Evolutionary conservation across 2,888 invertebrate species (phyloP).

Genomic region (Anodontia alba): DNA sequence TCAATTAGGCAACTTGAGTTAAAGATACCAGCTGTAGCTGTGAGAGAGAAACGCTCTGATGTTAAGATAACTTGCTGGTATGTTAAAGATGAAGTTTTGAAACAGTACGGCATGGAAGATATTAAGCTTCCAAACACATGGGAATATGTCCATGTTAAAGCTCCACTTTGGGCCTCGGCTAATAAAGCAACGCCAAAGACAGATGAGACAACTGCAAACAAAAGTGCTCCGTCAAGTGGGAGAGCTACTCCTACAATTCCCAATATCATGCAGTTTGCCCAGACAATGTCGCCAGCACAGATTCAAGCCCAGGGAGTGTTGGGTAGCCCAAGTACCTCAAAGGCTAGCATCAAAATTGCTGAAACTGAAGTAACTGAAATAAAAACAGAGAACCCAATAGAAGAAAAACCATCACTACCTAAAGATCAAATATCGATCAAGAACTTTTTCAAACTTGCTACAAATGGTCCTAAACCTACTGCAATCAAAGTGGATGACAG

Average conservation of each 20-base stretch:
- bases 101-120: constrained; percentile 86
- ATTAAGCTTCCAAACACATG: constrained; percentile 87
- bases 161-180: constrained; percentile 34
- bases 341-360: constrained; percentile 20
- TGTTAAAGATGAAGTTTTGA: constrained; percentile 87
- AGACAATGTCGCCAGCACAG: constrained; percentile 67
- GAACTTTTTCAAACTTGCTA: constrained; percentile 44
- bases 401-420: constrained; percentile 27
- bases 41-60: constrained; percentile 87
- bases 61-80: constrained; percentile 89
- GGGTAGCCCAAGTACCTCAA: constrained; percentile 40
- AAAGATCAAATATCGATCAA: constrained; percentile 53
- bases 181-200: constrained; percentile 25
- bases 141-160: constrained; percentile 85
- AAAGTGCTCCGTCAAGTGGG: constrained; percentile 23
- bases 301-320: constrained; percentile 59
- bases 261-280: constrained; percentile 69
- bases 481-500: neutral
- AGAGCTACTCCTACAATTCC: constrained; percentile 46
- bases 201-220: neutral
- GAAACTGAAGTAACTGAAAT: constrained; percentile 23
- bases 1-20: constrained; percentile 81
- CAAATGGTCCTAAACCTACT: neutral
- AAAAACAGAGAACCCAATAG: constrained; percentile 19
- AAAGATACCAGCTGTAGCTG: constrained; percentile 88